phyloP scores from a whole-genome alignment of 2,113 vertebrate species.

The Zootoca vivipara region DNA sequence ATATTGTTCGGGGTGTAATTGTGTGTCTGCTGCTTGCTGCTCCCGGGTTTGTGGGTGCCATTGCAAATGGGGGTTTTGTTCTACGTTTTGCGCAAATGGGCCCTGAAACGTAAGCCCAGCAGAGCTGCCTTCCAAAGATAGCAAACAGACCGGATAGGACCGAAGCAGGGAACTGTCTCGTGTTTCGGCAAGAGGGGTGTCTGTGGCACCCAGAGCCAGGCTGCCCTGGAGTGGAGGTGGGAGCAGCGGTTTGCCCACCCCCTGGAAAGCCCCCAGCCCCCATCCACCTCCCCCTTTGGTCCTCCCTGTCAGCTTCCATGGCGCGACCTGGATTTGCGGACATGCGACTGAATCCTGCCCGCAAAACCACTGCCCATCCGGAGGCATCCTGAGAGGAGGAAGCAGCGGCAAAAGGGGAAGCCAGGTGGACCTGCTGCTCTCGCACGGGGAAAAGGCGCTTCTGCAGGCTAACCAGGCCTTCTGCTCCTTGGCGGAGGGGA shows the following conservation, averaged over 20 bases:
- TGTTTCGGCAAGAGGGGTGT: neutral
- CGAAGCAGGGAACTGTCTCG: neutral
- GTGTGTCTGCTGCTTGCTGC: neutral
- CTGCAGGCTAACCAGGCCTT: constrained; percentile 62
- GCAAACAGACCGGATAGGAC: constrained; percentile 1
- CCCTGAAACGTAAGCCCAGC: neutral
- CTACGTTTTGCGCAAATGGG: neutral
- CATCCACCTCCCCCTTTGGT: constrained; percentile 62
- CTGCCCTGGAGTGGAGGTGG: neutral
- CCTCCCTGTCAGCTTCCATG: constrained; percentile 76
- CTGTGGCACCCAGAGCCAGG: neutral
- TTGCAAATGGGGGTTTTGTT: constrained; percentile 3
- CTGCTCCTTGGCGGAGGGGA: neutral
- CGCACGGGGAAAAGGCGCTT: too few species aligned
- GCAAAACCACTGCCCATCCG: constrained; percentile 80
- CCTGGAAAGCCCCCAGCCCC: constrained; percentile 47
- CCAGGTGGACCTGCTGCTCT: too few species aligned
- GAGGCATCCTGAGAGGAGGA: too few species aligned
- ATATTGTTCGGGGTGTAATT: too few species aligned
- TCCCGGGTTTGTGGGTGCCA: neutral
- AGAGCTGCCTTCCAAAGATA: constrained; percentile 16
- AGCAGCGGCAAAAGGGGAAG: too few species aligned
- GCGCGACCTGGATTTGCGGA: constrained; percentile 62
- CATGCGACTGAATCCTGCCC: constrained; percentile 62
- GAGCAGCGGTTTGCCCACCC: too few species aligned